These are phyloP conservation scores for Eubasilissa regina DNA, from an alignment of 1,140 invertebrate genomes.

Conservation along the genomic window DNA sequence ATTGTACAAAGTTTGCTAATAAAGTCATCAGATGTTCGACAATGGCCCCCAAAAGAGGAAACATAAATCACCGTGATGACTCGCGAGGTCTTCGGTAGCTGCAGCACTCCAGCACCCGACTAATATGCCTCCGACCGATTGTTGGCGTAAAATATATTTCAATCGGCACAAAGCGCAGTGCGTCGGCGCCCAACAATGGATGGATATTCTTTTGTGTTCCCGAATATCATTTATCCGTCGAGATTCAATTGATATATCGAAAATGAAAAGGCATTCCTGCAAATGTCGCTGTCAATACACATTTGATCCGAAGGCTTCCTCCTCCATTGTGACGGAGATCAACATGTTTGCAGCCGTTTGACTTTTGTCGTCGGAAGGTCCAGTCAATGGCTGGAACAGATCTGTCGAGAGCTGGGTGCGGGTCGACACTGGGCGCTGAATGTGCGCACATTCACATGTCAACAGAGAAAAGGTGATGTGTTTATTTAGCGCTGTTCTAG, in stretches of 20 bases:
- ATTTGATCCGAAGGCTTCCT: slow-evolving; percentile 32
- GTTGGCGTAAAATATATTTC: slow-evolving; percentile 57
- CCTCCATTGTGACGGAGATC: slow-evolving; percentile 23
- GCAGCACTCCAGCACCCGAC: slow-evolving; percentile 30
- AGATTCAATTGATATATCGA: slow-evolving; percentile 41
- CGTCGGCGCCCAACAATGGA: slow-evolving; percentile 47
- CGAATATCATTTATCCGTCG: slow-evolving; percentile 47
- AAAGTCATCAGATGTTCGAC: slow-evolving; percentile 19
- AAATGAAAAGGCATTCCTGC: slow-evolving; percentile 46
- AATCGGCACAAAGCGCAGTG: slow-evolving; percentile 26
- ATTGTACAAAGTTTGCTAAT: slow-evolving; percentile 33
- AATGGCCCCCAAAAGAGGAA: slow-evolving; percentile 28
- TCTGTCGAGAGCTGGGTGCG: slow-evolving; percentile 45
- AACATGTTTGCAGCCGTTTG: slow-evolving; percentile 37
- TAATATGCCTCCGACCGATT: slow-evolving; percentile 44
- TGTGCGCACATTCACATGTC: slow-evolving; percentile 43
- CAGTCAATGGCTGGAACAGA: slow-evolving; percentile 31
- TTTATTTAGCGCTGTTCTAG: slow-evolving; percentile 50
- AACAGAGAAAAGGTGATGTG: slow-evolving; percentile 52
- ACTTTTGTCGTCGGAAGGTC: slow-evolving; percentile 50
- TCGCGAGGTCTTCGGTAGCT: not conserved
- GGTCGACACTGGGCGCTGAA: not conserved
- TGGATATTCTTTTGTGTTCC: slow-evolving; percentile 27
- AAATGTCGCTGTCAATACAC: slow-evolving; percentile 49
- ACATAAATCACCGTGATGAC: slow-evolving; percentile 38